A percentile compares a stretch with the other conserved stretches of the same genome.
Evolutionary conservation across 2,797 vertebrate species (phyloP).

Genomic region (Helicolenus hilgendorfi): DNA sequence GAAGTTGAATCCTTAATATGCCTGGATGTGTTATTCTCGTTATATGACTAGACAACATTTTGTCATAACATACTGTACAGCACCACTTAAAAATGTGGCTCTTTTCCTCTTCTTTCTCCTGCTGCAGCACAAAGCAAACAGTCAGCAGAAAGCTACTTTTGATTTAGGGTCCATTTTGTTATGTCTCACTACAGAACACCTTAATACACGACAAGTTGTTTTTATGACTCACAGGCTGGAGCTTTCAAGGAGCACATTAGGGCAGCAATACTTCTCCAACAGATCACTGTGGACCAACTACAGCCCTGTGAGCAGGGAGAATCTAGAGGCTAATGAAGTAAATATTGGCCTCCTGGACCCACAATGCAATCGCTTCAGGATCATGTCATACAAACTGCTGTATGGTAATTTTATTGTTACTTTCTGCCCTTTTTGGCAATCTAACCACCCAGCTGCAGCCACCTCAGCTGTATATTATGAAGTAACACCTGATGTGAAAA

Average conservation of each 20-base stretch:
- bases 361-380: conserved; percentile 18
- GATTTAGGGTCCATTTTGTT: conserved; percentile 64
- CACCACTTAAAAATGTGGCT: not conserved
- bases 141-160: conserved; percentile 53
- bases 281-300: conserved; percentile 47
- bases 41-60: not conserved
- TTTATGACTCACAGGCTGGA: conserved; percentile 51
- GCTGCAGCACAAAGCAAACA: conserved; percentile 14
- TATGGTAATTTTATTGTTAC: not conserved
- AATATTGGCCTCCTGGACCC: conserved; percentile 44
- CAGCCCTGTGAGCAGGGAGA: conserved; percentile 6
- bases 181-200: conserved; percentile 48
- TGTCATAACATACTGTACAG: not conserved
- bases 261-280: conserved; percentile 23
- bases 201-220: conserved; percentile 52
- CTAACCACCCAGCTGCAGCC: conserved; percentile 8
- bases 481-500: not conserved
- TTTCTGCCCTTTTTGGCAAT: conserved; percentile 25
- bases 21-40: not conserved
- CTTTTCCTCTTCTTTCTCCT: not conserved
- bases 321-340: conserved; percentile 40
- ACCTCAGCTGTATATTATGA: not conserved
- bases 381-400: conserved; percentile 13
- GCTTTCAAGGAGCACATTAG: conserved; percentile 59
- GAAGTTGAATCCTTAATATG: not conserved